Conservation (phyloP, 2,797 vertebrate genomes). For the Valencia hispanica region DNA sequence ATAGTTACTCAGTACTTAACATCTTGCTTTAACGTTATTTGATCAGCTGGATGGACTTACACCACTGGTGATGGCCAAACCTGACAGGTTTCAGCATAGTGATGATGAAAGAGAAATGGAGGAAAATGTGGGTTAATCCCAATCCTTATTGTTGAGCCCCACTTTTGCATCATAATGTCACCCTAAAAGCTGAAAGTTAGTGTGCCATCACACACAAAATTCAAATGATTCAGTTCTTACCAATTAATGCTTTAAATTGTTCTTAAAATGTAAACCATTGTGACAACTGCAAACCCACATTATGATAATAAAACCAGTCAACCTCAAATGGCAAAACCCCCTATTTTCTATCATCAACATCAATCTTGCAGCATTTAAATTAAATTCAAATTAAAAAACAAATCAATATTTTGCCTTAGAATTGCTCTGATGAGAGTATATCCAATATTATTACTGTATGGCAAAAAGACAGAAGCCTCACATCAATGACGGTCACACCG, state of each 20-base stretch:
- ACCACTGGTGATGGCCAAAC: background rate
- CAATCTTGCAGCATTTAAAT: slow-evolving; percentile 11
- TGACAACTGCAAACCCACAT: background rate
- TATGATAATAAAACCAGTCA: background rate
- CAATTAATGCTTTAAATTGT: background rate
- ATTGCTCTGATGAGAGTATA: slow-evolving; percentile 22
- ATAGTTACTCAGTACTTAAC: background rate
- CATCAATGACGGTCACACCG: slow-evolving; percentile 66
- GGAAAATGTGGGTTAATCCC: background rate
- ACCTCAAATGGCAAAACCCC: background rate
- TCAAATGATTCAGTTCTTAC: no score
- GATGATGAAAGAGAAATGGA: background rate
- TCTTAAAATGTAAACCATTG: no score
- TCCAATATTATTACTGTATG: slow-evolving; percentile 31
- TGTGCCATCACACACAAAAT: background rate
- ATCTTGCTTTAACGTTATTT: background rate
- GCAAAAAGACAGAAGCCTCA: slow-evolving; percentile 32
- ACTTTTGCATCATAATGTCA: background rate
- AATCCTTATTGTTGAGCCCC: background rate
- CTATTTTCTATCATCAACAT: background rate
- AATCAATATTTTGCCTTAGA: slow-evolving; percentile 35
- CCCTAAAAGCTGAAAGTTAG: background rate
- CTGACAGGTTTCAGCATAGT: background rate
- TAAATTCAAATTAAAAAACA: slow-evolving; percentile 10
- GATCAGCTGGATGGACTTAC: background rate